Evolutionary conservation across 2,797 vertebrate species (phyloP), one percentile per base, ranked within the genome.

Genomic region (Rhinatrema bivittatum): DNA sequence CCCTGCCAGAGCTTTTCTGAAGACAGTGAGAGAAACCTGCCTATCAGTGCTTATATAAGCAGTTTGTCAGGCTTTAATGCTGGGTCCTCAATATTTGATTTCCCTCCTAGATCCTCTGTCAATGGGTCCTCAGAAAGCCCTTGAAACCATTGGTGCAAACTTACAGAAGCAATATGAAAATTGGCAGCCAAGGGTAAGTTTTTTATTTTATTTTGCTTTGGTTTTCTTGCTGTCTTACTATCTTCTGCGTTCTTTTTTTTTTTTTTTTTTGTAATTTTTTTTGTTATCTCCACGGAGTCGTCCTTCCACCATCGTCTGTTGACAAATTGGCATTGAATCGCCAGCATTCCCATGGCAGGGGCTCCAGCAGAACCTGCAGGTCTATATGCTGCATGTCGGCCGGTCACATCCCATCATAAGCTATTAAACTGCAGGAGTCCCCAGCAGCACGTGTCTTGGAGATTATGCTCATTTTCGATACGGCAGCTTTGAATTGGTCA

Each of bases 81-180:
- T n/a, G n/a, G n/a, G n/a, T n/a, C n/a, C n/a, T n/a, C n/a, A 8
- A 15, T 22, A 12, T 29, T 13, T 29, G 12, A 13, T 36, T 16
- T 3, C 33, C 63, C 34, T 56, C 46, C 12, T 72, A 99, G 96
- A 99, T 82, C 96, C 96, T 47, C 79, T 99, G 60, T 98, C 94
- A 0, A 98, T 96, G 94, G 95, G 94, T 38, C 94, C 94, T 10
- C 95, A 99, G 71, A 98, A 98, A 58, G 94, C 94, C 52, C 77
- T 99, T 78, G 95, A 99, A 74, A 95, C 92, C 36, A 99, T 99
- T 1, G 94, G 95, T 34, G 93, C 91, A 15, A 99, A 93, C 56
- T 70, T 99, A 25, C 95, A 99, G 83, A 99, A 99, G 74, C 95
- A 99, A 63, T 99, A 99, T 2, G 95, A 99, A 60, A 98, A 94